Evolutionary conservation across 2,888 invertebrate species (phyloP).

Genomic region (Pseudococcus longispinus): DNA sequence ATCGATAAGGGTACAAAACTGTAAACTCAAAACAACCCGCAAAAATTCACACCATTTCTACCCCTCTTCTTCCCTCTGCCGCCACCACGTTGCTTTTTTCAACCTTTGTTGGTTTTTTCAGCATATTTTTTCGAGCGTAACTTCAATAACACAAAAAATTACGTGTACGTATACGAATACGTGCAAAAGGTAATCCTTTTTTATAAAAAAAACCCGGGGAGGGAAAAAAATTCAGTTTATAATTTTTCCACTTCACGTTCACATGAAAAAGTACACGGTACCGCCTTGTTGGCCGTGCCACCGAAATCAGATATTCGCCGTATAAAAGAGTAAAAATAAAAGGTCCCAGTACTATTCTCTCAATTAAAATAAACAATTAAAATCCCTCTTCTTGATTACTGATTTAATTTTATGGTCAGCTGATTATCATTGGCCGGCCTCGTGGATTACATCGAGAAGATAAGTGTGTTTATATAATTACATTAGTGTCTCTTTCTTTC

Average conservation of each 20-base stretch:
- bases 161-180: neutral
- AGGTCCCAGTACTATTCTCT: neutral
- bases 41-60: neutral
- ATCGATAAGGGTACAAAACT: too few species aligned
- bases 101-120: neutral
- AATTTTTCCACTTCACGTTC: neutral
- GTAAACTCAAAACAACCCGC: too few species aligned
- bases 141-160: neutral
- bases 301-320: neutral
- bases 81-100: neutral
- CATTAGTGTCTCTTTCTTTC: neutral
- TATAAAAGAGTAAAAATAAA: neutral
- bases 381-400: constrained; percentile 22
- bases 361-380: constrained; percentile 18
- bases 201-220: neutral
- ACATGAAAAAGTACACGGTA: neutral
- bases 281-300: neutral
- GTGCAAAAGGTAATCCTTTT: neutral
- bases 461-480: constrained; percentile 17
- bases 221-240: neutral
- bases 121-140: neutral
- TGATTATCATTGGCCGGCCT: neutral
- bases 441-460: constrained; percentile 13
- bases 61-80: neutral
- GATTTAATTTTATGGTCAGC: constrained; percentile 26